Evolutionary conservation across 2,797 vertebrate genomes (phyloP).

Genomic region (Darevskia nairensis): DNA sequence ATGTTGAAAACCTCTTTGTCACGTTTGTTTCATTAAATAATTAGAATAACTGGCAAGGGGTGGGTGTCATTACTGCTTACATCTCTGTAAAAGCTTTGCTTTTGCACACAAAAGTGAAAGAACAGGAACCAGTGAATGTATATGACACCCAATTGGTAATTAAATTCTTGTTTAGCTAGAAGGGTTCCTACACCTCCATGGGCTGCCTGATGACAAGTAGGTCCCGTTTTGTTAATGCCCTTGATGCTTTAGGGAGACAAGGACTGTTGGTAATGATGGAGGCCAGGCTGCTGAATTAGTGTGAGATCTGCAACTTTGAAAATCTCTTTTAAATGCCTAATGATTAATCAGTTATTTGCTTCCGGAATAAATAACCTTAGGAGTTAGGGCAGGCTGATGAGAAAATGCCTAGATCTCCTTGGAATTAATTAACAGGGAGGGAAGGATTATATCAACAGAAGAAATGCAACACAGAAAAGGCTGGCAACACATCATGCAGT

Average conservation of each 20-base stretch:
- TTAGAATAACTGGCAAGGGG: not conserved
- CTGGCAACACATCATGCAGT: not conserved
- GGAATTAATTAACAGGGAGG: conserved; percentile 66
- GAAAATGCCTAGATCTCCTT: conserved; percentile 50
- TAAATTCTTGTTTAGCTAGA: not conserved
- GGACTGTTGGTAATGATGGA: conserved; percentile 48
- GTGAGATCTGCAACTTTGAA: conserved; percentile 30
- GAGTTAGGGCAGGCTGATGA: conserved; percentile 60
- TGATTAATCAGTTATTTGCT: conserved; percentile 66
- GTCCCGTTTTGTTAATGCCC: conserved; percentile 7
- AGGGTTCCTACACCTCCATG: not conserved
- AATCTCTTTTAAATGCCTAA: conserved; percentile 70
- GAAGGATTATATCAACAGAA: conserved; percentile 40
- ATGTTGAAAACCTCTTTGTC: not conserved
- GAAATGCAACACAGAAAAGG: not conserved
- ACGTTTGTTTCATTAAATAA: not conserved
- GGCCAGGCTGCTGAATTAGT: conserved; percentile 25
- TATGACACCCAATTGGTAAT: not conserved
- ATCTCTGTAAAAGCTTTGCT: not conserved
- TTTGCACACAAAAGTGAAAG: not conserved
- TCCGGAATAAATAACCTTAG: conserved; percentile 54
- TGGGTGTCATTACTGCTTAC: not conserved
- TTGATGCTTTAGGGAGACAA: not conserved
- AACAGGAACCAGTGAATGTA: not conserved
- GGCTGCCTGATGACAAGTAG: not conserved